These are phyloP conservation scores for Pentamera pediparva DNA, from an alignment of 53 echinoderm and acorn worm species.

Conservation along the genomic window DNA sequence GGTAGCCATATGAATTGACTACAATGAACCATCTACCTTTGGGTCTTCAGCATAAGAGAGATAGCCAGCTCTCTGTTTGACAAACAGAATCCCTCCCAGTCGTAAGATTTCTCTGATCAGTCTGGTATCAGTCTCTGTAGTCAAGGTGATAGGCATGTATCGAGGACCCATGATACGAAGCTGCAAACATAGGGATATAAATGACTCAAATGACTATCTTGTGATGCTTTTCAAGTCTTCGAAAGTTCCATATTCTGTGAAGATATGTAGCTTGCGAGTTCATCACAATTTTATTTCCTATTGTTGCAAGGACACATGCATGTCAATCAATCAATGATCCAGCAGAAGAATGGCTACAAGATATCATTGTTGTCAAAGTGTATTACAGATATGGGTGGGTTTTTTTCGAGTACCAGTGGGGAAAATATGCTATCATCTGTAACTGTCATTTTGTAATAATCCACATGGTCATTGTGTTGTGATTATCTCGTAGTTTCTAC, in stretches of 20 bases:
- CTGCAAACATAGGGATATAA: constrained; percentile 32
- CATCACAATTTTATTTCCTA: background rate
- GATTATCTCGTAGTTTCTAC: no score
- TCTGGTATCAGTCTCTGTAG: constrained; percentile 40
- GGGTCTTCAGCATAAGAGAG: constrained; percentile 95
- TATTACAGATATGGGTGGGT: no score
- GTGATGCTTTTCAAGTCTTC: no score
- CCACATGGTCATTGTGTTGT: no score
- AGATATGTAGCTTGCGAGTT: no score
- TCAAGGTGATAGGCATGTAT: constrained; percentile 70
- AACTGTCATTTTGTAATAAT: no score
- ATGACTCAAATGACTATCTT: no score
- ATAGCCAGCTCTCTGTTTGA: constrained; percentile 93
- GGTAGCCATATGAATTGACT: background rate
- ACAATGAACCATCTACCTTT: constrained; percentile 52
- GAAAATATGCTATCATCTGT: no score
- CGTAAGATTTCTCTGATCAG: constrained; percentile 51
- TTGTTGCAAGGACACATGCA: background rate
- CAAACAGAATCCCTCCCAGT: constrained; percentile 71
- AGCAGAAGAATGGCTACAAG: no score
- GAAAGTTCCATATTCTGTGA: background rate
- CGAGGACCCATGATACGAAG: constrained; percentile 81
- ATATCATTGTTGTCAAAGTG: no score
- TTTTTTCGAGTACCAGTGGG: no score
- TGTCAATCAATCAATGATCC: background rate